Conservation (phyloP, 2,113 vertebrate species). For the Toxostoma redivivum region DNA sequence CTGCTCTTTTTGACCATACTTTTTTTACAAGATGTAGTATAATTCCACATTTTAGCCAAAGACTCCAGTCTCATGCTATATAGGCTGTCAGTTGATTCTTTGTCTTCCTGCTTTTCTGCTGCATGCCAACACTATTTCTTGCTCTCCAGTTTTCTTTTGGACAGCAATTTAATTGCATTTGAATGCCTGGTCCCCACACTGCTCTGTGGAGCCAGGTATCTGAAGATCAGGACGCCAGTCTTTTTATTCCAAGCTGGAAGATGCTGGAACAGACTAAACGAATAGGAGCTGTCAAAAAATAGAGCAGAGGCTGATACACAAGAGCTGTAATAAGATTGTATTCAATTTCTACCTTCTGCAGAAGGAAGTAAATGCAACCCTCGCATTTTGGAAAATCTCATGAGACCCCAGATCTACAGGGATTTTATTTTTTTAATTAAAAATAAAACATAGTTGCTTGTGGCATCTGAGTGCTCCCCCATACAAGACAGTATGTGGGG, state of each 20-base stretch:
- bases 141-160: constrained; percentile 44
- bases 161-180: constrained; percentile 31
- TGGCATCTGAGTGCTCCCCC: background rate
- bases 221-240: background rate
- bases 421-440: background rate
- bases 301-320: background rate
- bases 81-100: constrained; percentile 36
- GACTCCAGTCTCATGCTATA: background rate
- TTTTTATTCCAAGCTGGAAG: constrained; percentile 27
- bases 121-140: background rate
- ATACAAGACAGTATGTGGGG: background rate
- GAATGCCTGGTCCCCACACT: constrained; percentile 30
- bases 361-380: background rate
- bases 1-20: constrained; percentile 2
- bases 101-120: constrained; percentile 7
- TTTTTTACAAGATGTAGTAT: constrained; percentile 37
- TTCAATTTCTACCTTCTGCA: background rate
- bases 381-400: background rate
- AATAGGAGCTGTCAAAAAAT: background rate
- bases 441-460: background rate
- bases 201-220: constrained; percentile 27
- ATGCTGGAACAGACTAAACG: background rate
- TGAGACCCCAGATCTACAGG: background rate
- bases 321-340: background rate
- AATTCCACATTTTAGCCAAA: constrained; percentile 29